Percentiles rank a stretch among this genome's conserved stretches.
Conservation (phyloP, 2,797 vertebrate genomes). For the Clarias fuscus region DNA sequence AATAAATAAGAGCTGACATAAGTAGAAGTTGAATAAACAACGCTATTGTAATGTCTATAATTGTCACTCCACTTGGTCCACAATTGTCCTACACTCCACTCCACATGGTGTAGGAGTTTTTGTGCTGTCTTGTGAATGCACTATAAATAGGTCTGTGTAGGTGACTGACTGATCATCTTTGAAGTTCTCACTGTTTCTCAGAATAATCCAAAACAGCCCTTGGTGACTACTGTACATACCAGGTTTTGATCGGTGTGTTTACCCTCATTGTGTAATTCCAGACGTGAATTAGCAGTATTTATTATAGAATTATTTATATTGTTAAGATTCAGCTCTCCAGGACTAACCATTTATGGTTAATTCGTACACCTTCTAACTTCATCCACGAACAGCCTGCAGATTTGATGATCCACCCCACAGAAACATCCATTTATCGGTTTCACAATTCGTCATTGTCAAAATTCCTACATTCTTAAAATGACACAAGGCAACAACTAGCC, state of each 20-base stretch:
- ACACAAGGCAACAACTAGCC: neutral
- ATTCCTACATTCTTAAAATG: neutral
- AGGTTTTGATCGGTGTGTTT: neutral
- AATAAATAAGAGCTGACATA: neutral
- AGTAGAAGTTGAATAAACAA: neutral
- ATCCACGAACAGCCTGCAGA: neutral
- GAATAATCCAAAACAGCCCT: neutral
- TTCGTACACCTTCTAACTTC: neutral
- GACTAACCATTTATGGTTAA: neutral
- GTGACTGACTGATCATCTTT: neutral
- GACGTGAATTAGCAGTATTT: neutral
- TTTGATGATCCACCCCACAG: neutral
- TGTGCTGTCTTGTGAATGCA: neutral
- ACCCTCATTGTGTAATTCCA: neutral
- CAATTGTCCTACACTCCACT: neutral
- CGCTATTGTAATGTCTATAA: neutral
- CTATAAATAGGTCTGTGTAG: constrained; percentile 9
- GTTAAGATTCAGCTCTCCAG: neutral
- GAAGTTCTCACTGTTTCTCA: neutral
- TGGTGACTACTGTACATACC: neutral
- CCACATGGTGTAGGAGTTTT: neutral
- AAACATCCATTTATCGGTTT: neutral
- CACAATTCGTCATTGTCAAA: neutral
- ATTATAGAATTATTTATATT: neutral
- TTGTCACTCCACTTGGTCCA: neutral